Percentiles rank a stretch among this genome's conserved stretches.
phyloP scores from a whole-genome alignment of 1,140 invertebrate species.

The Panagrolaimus sp. region DNA sequence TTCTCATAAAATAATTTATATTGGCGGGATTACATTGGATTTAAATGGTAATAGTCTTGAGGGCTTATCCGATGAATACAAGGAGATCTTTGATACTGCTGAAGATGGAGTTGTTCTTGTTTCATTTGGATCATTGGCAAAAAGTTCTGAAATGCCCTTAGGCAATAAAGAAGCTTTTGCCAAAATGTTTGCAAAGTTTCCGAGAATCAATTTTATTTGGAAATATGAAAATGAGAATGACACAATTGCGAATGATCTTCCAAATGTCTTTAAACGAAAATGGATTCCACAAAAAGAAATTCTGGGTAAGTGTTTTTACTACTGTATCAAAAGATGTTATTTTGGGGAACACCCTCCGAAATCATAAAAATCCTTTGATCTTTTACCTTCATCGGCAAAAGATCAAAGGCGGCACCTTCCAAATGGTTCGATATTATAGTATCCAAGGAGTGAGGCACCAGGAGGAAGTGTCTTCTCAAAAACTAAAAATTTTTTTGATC shows the following conservation, averaged over 20 bases:
- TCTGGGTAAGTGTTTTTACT: not conserved
- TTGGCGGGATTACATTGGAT: not conserved
- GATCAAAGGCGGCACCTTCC: no score
- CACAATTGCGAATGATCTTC: not conserved
- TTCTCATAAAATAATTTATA: constrained; percentile 1
- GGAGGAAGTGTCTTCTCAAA: no score
- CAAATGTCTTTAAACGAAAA: not conserved
- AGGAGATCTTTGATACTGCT: not conserved
- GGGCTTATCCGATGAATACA: not conserved
- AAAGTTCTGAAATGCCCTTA: not conserved
- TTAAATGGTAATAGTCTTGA: not conserved
- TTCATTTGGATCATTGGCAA: not conserved
- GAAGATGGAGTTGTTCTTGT: constrained; percentile 1
- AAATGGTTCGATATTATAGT: no score
- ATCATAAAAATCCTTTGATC: no score
- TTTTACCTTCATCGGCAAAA: no score
- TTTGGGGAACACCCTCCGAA: no score
- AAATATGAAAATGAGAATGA: not conserved
- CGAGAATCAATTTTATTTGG: not conserved
- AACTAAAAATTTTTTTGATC: no score
- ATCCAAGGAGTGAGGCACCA: no score
- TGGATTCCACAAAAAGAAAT: constrained; percentile 7
- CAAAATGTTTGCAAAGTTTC: not conserved
- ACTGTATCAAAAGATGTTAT: no score
- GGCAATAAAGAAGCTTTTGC: not conserved